Evolutionary conservation across 2,113 vertebrate genomes (phyloP).

Genomic region (Trogon melanurus): DNA sequence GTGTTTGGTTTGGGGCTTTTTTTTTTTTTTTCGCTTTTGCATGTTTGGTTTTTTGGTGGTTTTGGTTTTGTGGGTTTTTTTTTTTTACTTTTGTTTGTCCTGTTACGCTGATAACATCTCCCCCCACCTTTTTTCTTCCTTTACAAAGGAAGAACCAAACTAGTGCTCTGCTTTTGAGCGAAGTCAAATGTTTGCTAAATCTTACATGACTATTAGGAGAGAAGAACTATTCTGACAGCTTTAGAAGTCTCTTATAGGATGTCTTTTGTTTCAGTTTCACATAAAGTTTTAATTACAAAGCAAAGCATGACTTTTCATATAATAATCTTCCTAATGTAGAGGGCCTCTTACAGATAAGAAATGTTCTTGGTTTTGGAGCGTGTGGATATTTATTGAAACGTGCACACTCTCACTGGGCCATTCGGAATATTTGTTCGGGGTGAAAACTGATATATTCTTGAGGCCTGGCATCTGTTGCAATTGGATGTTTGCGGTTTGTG

Average conservation of each 20-base stretch:
- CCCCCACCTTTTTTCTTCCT: neutral
- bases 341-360: conserved; percentile 36
- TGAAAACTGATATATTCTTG: conserved; percentile 44
- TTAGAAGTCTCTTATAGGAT: conserved; percentile 9
- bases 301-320: conserved; percentile 39
- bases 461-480: conserved; percentile 45
- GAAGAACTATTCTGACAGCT: neutral
- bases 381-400: conserved; percentile 27
- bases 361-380: conserved; percentile 1
- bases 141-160: neutral
- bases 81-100: neutral
- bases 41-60: neutral
- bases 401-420: neutral
- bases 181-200: neutral
- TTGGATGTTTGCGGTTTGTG: conserved; percentile 37
- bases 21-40: no score
- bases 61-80: no score
- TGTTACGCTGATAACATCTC: neutral
- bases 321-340: conserved; percentile 35
- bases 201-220: neutral
- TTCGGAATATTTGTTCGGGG: conserved; percentile 36
- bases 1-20: no score
- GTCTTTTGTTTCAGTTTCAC: conserved; percentile 54
- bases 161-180: neutral
- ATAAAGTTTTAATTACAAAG: conserved; percentile 62